These are phyloP conservation scores for Stratiomys singularior DNA, from an alignment of 2,888 invertebrate species.

Conservation along the genomic window DNA sequence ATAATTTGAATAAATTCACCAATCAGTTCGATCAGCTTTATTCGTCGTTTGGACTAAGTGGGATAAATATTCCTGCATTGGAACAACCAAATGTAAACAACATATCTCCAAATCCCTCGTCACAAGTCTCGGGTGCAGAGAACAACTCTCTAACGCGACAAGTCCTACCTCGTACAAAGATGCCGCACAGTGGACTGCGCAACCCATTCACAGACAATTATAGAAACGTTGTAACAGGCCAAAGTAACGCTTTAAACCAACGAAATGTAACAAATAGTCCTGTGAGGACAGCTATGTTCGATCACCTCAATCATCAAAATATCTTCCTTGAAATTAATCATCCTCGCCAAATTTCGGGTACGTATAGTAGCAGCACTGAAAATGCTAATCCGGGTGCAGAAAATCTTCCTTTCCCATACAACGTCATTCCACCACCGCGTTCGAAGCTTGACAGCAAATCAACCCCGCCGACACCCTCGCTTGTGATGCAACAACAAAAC, in stretches of 20 bases:
- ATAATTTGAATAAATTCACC: conserved; percentile 56
- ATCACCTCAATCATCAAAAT: conserved; percentile 54
- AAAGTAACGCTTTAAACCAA: conserved; percentile 59
- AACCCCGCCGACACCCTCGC: conserved; percentile 54
- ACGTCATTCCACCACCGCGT: conserved; percentile 70
- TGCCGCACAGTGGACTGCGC: conserved; percentile 53
- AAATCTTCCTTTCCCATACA: conserved; percentile 64
- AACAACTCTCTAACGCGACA: conserved; percentile 58
- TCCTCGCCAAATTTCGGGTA: conserved; percentile 56
- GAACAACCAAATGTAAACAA: conserved; percentile 55
- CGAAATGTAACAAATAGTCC: conserved; percentile 66
- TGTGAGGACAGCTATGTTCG: conserved; percentile 60
- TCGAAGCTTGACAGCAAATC: conserved; percentile 65
- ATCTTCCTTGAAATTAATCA: conserved; percentile 56
- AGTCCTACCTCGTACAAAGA: conserved; percentile 55
- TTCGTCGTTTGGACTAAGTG: conserved; percentile 56
- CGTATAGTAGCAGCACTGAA: conserved; percentile 54
- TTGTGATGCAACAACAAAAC: conserved; percentile 53
- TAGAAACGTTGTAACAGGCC: conserved; percentile 47
- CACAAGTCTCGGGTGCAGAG: conserved; percentile 56
- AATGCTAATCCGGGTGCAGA: conserved; percentile 53
- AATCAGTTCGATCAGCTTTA: conserved; percentile 54
- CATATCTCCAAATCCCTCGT: conserved; percentile 57
- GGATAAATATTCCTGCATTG: conserved; percentile 56
- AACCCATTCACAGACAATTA: conserved; percentile 53